Evolutionary conservation across 2,888 invertebrate species (phyloP).

Genomic region (Ganaspis brasiliensis): DNA sequence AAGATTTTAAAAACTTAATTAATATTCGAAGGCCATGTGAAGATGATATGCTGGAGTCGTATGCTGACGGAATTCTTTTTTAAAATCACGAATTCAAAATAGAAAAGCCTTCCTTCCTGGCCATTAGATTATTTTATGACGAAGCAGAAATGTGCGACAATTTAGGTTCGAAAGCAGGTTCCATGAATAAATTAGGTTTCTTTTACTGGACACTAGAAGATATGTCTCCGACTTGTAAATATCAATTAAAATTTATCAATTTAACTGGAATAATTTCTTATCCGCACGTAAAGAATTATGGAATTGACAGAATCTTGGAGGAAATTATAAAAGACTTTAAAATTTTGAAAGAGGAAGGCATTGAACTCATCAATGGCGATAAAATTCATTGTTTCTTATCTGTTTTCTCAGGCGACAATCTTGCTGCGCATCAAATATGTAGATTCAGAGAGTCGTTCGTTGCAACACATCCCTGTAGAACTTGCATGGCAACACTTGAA

Average conservation of each 20-base stretch:
- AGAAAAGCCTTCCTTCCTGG: background rate
- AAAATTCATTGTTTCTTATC: background rate
- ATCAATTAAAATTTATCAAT: background rate
- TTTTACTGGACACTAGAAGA: slow-evolving; percentile 12
- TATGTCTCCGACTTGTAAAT: background rate
- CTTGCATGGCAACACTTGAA: slow-evolving; percentile 22
- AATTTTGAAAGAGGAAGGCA: no score
- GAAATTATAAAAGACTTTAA: no score
- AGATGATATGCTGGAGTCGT: background rate
- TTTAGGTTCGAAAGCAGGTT: background rate
- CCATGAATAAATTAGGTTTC: background rate
- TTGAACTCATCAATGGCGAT: no score
- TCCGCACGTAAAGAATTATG: background rate
- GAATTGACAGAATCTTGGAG: background rate
- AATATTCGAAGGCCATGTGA: background rate
- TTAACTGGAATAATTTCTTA: background rate
- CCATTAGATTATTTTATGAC: background rate
- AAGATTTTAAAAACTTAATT: background rate
- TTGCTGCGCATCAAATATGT: slow-evolving; percentile 18
- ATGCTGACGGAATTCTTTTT: background rate
- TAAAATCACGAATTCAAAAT: background rate
- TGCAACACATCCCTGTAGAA: slow-evolving; percentile 42
- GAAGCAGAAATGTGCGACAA: background rate
- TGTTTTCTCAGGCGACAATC: slow-evolving; percentile 23
- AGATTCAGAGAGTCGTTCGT: slow-evolving; percentile 41